Evolutionary conservation across 2,113 vertebrate genomes (phyloP).

Genomic region (Chrysemys picta): DNA sequence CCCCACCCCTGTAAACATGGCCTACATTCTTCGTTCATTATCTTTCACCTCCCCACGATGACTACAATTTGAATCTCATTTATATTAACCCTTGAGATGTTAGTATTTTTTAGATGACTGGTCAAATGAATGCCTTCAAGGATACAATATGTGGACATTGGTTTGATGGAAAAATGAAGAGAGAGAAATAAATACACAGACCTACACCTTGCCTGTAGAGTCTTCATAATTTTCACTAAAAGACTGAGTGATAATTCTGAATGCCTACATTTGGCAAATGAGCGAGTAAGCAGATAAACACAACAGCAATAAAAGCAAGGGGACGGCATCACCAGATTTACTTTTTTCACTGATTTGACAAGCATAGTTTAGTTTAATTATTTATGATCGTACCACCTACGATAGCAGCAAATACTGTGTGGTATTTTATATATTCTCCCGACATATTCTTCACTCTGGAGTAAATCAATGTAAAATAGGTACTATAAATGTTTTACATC

Average conservation of each 20-base stretch:
- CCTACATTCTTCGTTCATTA: not conserved
- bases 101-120: not conserved
- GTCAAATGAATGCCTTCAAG: not conserved
- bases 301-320: not conserved
- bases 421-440: not conserved
- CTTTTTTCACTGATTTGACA: not conserved
- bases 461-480: slow-evolving; percentile 1
- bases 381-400: not conserved
- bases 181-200: not conserved
- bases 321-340: not conserved
- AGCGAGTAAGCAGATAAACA: not conserved
- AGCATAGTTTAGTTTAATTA: not conserved
- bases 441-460: not conserved
- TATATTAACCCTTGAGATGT: not conserved
- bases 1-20: not conserved
- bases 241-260: not conserved
- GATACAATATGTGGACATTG: not conserved
- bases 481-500: not conserved
- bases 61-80: not conserved
- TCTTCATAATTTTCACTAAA: not conserved
- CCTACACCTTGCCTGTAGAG: not conserved
- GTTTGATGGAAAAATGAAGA: not conserved
- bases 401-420: not conserved
- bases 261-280: not conserved
- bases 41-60: not conserved